A percentile compares a stretch with the other conserved stretches of the same genome.
Conservation (phyloP, 2,888 invertebrate species). For the Pyrgus malvae region DNA sequence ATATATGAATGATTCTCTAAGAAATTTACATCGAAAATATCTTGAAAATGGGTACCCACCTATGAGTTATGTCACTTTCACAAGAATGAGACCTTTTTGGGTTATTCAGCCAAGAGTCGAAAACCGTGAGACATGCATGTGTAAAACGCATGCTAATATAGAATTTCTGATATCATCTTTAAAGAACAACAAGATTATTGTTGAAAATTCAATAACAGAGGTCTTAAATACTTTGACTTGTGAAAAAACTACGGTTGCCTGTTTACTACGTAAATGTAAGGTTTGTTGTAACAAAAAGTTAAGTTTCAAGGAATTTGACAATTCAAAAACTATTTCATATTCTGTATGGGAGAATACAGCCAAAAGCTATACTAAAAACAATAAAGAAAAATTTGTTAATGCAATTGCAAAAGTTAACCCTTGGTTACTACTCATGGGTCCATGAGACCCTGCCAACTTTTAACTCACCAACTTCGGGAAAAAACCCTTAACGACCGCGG, state of each 20-base stretch:
- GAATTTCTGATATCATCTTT: background rate
- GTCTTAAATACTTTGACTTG: background rate
- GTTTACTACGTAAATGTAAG: background rate
- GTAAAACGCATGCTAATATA: background rate
- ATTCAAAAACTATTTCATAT: background rate
- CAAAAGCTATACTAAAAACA: background rate
- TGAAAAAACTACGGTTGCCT: background rate
- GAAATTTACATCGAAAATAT: background rate
- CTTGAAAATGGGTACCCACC: background rate
- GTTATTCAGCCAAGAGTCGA: background rate
- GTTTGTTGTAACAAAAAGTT: background rate
- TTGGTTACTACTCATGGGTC: too few relatives aligned
- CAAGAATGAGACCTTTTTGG: background rate
- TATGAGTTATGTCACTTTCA: background rate
- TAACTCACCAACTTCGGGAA: too few relatives aligned
- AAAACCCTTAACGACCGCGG: too few relatives aligned
- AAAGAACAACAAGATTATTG: background rate
- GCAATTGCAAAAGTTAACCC: background rate
- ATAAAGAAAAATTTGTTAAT: background rate
- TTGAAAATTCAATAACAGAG: background rate
- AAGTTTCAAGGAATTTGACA: background rate
- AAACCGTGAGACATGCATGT: background rate
- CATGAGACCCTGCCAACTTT: too few relatives aligned
- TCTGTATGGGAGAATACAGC: background rate
- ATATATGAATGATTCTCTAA: background rate